Evolutionary conservation across 2,888 invertebrate genomes (phyloP).

Genomic region (Volucella zonaria): DNA sequence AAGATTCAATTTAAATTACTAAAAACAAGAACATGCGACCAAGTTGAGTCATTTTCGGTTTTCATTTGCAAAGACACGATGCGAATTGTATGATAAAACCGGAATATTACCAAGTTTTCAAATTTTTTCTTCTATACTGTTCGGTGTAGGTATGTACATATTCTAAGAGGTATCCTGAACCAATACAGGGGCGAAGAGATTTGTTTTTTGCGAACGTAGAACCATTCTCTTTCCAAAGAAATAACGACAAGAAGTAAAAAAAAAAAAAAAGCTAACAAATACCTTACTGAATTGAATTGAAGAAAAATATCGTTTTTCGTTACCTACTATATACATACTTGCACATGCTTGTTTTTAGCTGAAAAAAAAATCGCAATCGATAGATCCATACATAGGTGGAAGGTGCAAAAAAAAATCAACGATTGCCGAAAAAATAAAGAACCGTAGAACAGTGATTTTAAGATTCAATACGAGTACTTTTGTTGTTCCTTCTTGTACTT

Average conservation of each 20-base stretch:
- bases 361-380: constrained; percentile 22
- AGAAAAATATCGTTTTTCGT: constrained; percentile 28
- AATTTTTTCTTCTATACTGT: constrained; percentile 45
- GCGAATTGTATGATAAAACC: constrained; percentile 61
- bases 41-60: too few relatives aligned
- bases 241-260: not conserved
- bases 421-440: not conserved
- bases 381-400: constrained; percentile 16
- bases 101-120: constrained; percentile 67
- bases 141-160: constrained; percentile 21
- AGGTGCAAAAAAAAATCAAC: constrained; percentile 21
- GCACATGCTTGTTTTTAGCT: constrained; percentile 8
- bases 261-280: constrained; percentile 3
- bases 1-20: too few relatives aligned
- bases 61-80: constrained; percentile 1
- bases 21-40: too few relatives aligned
- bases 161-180: constrained; percentile 5
- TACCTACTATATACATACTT: constrained; percentile 38
- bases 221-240: constrained; percentile 19
- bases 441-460: constrained; percentile 5
- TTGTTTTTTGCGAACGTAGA: constrained; percentile 24
- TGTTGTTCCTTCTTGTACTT: not conserved
- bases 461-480: constrained; percentile 39
- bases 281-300: not conserved
- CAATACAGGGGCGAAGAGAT: constrained; percentile 26